Percentiles rank a stretch among this genome's conserved stretches.
Evolutionary conservation across 2,888 invertebrate genomes (phyloP).

Genomic region (Nemurella pictetii): DNA sequence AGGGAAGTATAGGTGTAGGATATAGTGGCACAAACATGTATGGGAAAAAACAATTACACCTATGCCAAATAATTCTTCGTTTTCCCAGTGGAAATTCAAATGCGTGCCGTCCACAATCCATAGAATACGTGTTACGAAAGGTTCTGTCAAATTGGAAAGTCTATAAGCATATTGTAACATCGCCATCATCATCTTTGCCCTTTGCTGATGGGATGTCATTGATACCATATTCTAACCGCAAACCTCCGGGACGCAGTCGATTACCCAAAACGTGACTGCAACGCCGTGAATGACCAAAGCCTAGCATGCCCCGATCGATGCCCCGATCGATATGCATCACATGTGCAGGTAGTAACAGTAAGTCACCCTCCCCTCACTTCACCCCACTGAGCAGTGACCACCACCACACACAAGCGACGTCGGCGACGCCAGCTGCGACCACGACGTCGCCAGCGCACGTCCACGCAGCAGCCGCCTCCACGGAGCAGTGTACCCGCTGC

Average conservation of each 20-base stretch:
- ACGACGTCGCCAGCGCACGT: background rate
- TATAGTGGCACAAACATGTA: background rate
- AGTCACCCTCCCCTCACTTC: background rate
- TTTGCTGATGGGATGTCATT: background rate
- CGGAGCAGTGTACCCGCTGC: background rate
- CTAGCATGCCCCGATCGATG: background rate
- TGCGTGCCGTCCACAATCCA: background rate
- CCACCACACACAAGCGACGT: too few relatives aligned
- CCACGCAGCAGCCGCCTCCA: background rate
- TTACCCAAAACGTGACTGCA: too few relatives aligned
- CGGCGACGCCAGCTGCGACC: background rate
- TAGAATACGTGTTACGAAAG: background rate
- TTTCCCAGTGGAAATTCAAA: background rate
- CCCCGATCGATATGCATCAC: too few relatives aligned
- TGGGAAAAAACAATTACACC: background rate
- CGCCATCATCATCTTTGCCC: background rate
- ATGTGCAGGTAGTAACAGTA: too few relatives aligned
- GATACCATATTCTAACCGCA: background rate
- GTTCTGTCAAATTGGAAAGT: background rate
- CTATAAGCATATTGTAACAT: background rate
- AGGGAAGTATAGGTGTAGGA: too few relatives aligned
- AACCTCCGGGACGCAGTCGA: background rate
- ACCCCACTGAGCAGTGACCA: too few relatives aligned
- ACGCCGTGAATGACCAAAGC: background rate
- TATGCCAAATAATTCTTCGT: background rate